Evolutionary conservation across 2,888 invertebrate genomes (phyloP).

Genomic region (Rhingia campestris): DNA sequence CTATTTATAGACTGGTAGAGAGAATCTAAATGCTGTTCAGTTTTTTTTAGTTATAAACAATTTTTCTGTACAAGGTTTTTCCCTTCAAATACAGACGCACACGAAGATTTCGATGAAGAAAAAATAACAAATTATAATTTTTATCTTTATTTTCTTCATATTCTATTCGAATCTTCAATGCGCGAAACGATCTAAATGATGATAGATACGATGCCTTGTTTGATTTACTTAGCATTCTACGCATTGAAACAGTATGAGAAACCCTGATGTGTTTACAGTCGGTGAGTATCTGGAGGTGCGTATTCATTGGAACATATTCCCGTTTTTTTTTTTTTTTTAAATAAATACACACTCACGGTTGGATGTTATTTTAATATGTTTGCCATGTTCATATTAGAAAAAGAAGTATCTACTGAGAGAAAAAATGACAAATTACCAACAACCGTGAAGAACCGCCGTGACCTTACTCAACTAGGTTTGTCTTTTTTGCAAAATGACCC

Average conservation of each 20-base stretch:
- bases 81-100: constrained; percentile 34
- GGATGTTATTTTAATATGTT: background rate
- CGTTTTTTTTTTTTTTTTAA: too few species aligned
- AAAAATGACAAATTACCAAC: constrained; percentile 71
- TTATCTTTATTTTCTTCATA: constrained; percentile 58
- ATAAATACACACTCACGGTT: constrained; percentile 47
- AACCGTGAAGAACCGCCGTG: constrained; percentile 54
- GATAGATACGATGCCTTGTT: constrained; percentile 69
- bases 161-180: constrained; percentile 49
- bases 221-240: constrained; percentile 65
- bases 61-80: constrained; percentile 38
- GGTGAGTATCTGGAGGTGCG: constrained; percentile 56
- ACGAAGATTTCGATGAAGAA: constrained; percentile 7
- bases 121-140: constrained; percentile 44
- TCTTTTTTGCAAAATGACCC: constrained; percentile 66
- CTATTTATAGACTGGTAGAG: constrained; percentile 48
- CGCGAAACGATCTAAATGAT: constrained; percentile 63
- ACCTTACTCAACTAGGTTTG: constrained; percentile 67
- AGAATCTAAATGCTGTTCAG: too few species aligned
- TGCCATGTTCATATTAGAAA: background rate
- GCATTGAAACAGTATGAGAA: constrained; percentile 40
- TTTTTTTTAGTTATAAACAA: constrained; percentile 31
- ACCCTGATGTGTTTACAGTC: constrained; percentile 76
- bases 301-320: constrained; percentile 51
- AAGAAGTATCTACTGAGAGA: constrained; percentile 15